Evolutionary conservation across 2,888 invertebrate genomes (phyloP).

Genomic region (Microchrysa polita): DNA sequence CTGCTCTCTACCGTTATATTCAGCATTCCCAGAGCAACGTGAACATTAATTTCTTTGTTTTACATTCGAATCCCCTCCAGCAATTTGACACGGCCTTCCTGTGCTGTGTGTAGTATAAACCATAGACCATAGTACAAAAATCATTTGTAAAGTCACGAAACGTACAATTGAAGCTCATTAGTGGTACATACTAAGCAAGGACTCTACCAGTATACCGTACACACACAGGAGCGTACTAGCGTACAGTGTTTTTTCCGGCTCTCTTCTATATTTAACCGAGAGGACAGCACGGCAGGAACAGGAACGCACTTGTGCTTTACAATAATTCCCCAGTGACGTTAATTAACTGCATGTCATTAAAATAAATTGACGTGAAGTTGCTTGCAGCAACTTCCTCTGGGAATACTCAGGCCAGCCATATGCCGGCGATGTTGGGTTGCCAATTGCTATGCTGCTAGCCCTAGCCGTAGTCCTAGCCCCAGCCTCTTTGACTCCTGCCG

Average conservation of each 20-base stretch:
- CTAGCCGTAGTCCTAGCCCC: no score
- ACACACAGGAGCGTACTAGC: no score
- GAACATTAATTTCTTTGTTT: no score
- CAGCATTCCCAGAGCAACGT: no score
- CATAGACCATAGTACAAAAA: no score
- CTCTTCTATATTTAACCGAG: constrained; percentile 13
- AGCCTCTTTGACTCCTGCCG: neutral
- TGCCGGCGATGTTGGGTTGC: neutral
- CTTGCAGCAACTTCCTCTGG: constrained; percentile 23
- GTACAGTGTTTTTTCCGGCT: constrained; percentile 13
- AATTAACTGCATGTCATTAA: constrained; percentile 44
- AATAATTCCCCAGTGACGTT: constrained; percentile 27
- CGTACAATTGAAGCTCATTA: constrained; percentile 26
- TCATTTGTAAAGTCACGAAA: constrained; percentile 24
- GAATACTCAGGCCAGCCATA: neutral
- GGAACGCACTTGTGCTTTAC: constrained; percentile 31
- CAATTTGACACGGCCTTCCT: no score
- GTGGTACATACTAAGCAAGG: constrained; percentile 16
- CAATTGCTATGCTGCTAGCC: no score
- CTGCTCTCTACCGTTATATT: no score
- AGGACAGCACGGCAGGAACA: no score
- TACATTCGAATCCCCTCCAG: no score
- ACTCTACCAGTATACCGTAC: neutral
- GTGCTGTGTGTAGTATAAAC: no score
- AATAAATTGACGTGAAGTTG: constrained; percentile 42